Evolutionary conservation across 2,888 invertebrate species (phyloP).

Genomic region (Lepeophtheirus nordmannii): DNA sequence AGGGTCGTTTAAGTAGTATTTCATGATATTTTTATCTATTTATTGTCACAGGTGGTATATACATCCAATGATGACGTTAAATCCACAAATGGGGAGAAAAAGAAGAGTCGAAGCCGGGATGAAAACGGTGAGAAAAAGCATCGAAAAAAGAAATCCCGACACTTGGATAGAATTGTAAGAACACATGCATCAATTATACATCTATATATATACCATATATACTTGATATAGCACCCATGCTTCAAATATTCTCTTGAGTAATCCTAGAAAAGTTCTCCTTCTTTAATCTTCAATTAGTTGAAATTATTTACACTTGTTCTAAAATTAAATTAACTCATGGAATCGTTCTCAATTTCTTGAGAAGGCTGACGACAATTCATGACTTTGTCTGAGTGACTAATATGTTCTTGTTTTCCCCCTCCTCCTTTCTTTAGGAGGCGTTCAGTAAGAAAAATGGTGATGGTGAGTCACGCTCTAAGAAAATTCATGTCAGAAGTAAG

Average conservation of each 20-base stretch:
- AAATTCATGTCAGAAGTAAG: slow-evolving; percentile 23
- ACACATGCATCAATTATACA: background rate
- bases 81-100: slow-evolving; percentile 2
- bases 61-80: background rate
- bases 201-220: background rate
- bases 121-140: slow-evolving; percentile 19
- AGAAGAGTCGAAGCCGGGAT: background rate
- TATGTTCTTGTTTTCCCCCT: background rate
- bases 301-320: no score
- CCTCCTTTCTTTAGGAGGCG: background rate
- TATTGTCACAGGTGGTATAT: no score
- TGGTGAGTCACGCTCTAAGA: slow-evolving; percentile 5
- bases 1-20: no score
- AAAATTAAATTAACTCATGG: no score
- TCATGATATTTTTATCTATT: background rate
- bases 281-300: no score
- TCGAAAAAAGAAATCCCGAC: slow-evolving; percentile 23
- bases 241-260: background rate
- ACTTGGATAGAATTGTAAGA: slow-evolving; percentile 21
- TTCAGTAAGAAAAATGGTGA: background rate
- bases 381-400: no score
- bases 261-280: no score
- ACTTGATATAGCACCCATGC: no score
- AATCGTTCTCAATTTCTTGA: no score
- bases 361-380: no score